Evolutionary conservation across 2,113 vertebrate genomes (phyloP), one percentile per base, ranked within the genome.

Genomic region (Arenaria interpres): DNA sequence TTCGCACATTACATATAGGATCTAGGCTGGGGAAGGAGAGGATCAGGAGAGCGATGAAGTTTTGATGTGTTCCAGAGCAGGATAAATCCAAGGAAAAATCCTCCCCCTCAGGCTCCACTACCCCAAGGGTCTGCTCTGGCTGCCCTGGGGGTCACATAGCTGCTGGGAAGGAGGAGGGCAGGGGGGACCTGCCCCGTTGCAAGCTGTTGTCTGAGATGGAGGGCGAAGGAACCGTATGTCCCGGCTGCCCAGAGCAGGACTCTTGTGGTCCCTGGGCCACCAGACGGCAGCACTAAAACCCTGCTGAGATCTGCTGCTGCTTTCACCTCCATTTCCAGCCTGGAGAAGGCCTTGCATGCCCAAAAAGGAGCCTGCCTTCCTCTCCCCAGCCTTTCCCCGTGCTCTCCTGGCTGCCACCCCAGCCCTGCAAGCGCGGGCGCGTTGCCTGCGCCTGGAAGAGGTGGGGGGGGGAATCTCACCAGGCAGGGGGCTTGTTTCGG

Each of bases 361-460:
- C 30, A 21, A 20, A 13, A 33, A 62, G 4, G 9, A 84, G 21
- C 4, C 5, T 35, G 23, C 7, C 7, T n/a, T 54, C 35, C 32
- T 12, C 37, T 35, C 21, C 16, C 3, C 4, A 13, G 35, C 54
- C 16, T 57, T 7, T 1, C 4, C 6, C 10, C 5, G 2, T 10
- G 22, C 4, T 54, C 33, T 50, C 16, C 43, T 6, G n/a, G 39
- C 11, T 19, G 28, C 14, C 9, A 4, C 5, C 18, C 20, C 39
- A 63, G 53, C 32, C 24, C 46, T 39, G 45, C 21, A 12, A 69
- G 43, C 0, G 3, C 2, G 4, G 23, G 14, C 76, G 32, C 13
- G 7, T 3, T 4, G 18, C 33, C 17, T 14, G 9, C 18, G 32
- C 8, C 27, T 4, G 15, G 24, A 43, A 20, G 0, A 0, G 10